These are phyloP conservation scores for Acrobasis repandana DNA, from an alignment of 2,888 invertebrate species.

Conservation along the genomic window DNA sequence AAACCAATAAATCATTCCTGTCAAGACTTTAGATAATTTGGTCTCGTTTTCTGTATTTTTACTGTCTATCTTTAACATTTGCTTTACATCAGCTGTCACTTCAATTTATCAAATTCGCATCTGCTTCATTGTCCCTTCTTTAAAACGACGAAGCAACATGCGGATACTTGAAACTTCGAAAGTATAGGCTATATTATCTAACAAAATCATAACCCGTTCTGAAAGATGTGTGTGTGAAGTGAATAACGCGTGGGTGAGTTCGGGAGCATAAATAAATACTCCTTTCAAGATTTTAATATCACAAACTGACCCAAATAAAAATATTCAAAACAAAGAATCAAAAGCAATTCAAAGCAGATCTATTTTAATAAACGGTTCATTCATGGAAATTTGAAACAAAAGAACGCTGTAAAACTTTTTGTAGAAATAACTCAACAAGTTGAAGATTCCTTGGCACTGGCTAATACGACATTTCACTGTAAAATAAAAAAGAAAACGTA, in stretches of 20 bases:
- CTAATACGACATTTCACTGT: neutral
- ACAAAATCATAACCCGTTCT: too few relatives aligned
- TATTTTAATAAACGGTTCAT: neutral
- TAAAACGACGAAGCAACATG: too few relatives aligned
- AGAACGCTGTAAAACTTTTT: slow-evolving; percentile 2
- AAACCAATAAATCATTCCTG: slow-evolving; percentile 8
- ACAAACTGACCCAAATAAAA: neutral
- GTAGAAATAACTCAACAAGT: slow-evolving; percentile 7
- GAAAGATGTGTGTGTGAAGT: too few relatives aligned
- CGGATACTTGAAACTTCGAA: too few relatives aligned
- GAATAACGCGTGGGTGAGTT: too few relatives aligned
- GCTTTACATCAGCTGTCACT: too few relatives aligned
- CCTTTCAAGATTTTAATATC: neutral
- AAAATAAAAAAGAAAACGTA: slow-evolving; percentile 11
- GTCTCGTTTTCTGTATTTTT: neutral
- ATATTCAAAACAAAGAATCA: neutral
- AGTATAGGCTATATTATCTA: too few relatives aligned
- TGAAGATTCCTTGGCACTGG: slow-evolving; percentile 11
- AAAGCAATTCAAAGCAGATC: neutral
- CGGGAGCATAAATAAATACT: neutral
- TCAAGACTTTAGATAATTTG: neutral
- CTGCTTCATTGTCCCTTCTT: too few relatives aligned
- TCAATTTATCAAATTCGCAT: too few relatives aligned
- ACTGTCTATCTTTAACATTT: neutral
- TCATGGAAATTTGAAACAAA: neutral